Conservation (phyloP, 2,113 vertebrate species). For the Pomatostomus ruficeps region DNA sequence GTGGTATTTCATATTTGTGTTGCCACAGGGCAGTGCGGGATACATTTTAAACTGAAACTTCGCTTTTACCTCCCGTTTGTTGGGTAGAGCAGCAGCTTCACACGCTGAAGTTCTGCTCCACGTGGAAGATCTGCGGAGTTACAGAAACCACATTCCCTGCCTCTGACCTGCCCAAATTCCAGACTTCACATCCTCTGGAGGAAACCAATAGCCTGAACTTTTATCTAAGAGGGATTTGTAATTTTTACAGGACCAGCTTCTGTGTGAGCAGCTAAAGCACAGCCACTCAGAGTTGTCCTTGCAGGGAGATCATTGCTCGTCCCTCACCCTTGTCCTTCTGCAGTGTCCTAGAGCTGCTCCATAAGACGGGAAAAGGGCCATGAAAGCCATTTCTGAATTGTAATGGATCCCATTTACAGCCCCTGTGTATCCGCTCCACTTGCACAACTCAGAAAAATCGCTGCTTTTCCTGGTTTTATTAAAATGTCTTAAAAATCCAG, state of each 20-base stretch:
- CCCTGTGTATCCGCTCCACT: too few species aligned
- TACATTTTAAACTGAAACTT: neutral
- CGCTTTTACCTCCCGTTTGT: neutral
- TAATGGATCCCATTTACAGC: neutral
- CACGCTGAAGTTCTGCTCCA: rapidly evolving
- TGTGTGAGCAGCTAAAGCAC: neutral
- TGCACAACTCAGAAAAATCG: neutral
- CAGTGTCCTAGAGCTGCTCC: neutral
- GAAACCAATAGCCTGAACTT: neutral
- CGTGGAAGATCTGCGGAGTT: neutral
- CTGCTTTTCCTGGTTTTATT: neutral
- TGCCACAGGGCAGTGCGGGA: neutral
- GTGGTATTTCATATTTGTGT: neutral
- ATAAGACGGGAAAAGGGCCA: neutral
- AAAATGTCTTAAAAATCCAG: neutral
- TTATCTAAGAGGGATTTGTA: neutral
- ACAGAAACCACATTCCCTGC: neutral
- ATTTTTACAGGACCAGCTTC: neutral
- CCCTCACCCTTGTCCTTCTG: neutral
- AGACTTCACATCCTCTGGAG: neutral
- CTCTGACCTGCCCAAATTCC: neutral
- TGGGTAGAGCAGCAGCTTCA: neutral
- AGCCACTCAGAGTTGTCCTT: too few species aligned
- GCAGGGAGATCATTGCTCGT: neutral
- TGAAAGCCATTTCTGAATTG: neutral